A percentile compares a stretch with the other conserved stretches of the same genome.
Conservation (phyloP, 30 jellyfish, hydroid and myxozoan species). For the Sanderia malayensis region DNA sequence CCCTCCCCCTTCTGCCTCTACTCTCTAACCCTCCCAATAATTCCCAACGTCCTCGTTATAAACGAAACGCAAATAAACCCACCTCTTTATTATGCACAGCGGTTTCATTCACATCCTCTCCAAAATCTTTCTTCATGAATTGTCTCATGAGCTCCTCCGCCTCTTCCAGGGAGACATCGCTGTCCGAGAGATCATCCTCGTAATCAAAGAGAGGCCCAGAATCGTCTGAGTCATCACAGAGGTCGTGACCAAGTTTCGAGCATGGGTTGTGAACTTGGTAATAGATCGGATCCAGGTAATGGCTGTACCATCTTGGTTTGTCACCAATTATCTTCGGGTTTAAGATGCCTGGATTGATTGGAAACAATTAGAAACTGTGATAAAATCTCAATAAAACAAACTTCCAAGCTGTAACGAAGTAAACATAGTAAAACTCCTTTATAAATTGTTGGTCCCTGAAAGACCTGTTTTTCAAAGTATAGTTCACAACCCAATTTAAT, state of each 20-base stretch:
- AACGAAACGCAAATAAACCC: too few relatives aligned
- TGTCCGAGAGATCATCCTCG: constrained; percentile 48
- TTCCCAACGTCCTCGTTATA: too few relatives aligned
- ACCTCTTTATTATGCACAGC: constrained; percentile 41
- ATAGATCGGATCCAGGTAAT: constrained; percentile 77
- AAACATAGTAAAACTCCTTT: too few relatives aligned
- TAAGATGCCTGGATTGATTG: constrained; percentile 61
- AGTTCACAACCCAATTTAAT: too few relatives aligned
- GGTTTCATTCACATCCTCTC: constrained; percentile 1
- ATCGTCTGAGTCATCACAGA: constrained; percentile 79
- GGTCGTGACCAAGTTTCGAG: constrained; percentile 81
- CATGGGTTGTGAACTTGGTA: constrained; percentile 93
- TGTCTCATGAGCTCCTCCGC: constrained; percentile 28
- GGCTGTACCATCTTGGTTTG: constrained; percentile 94
- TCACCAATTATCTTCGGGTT: constrained; percentile 89
- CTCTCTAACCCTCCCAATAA: too few relatives aligned
- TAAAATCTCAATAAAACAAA: too few relatives aligned
- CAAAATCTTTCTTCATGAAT: constrained; percentile 14
- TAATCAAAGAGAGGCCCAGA: constrained; percentile 71
- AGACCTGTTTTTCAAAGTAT: too few relatives aligned
- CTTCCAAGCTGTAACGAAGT: too few relatives aligned
- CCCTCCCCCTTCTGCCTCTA: too few relatives aligned
- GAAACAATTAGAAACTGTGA: too few relatives aligned
- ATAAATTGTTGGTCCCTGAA: too few relatives aligned
- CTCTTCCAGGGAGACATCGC: constrained; percentile 49